Evolutionary conservation across 2,797 vertebrate genomes (phyloP).

Genomic region (Clarias platycephalus): DNA sequence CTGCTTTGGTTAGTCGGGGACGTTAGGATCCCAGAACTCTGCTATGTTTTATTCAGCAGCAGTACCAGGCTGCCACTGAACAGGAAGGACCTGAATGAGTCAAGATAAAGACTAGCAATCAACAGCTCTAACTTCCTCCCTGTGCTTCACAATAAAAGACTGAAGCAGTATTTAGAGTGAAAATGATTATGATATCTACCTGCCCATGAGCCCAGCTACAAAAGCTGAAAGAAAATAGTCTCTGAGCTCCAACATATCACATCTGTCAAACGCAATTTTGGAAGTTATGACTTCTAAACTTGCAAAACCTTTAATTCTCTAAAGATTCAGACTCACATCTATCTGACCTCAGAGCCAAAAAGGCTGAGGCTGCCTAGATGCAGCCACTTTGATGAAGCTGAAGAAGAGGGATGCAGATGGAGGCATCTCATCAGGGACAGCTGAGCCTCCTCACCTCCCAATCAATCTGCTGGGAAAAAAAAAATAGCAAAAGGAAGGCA

Average conservation of each 20-base stretch:
- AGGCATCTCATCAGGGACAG: constrained; percentile 17
- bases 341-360: background rate
- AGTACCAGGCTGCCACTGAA: constrained; percentile 20
- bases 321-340: background rate
- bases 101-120: constrained; percentile 16
- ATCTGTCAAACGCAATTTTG: background rate
- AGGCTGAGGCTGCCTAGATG: background rate
- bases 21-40: constrained; percentile 27
- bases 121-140: background rate
- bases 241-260: background rate
- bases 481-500: background rate
- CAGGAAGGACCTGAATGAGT: background rate
- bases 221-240: background rate
- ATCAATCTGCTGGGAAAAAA: background rate
- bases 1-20: constrained; percentile 16
- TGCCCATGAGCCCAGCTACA: background rate
- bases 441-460: constrained; percentile 13
- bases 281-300: background rate
- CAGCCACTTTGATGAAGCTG: background rate
- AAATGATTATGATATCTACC: background rate
- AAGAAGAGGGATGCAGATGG: constrained; percentile 6
- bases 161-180: background rate
- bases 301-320: background rate
- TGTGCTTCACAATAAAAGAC: background rate
- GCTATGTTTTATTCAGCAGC: constrained; percentile 45